Conservation (phyloP, 2,113 vertebrate genomes). For the Amblyornis subalaris region DNA sequence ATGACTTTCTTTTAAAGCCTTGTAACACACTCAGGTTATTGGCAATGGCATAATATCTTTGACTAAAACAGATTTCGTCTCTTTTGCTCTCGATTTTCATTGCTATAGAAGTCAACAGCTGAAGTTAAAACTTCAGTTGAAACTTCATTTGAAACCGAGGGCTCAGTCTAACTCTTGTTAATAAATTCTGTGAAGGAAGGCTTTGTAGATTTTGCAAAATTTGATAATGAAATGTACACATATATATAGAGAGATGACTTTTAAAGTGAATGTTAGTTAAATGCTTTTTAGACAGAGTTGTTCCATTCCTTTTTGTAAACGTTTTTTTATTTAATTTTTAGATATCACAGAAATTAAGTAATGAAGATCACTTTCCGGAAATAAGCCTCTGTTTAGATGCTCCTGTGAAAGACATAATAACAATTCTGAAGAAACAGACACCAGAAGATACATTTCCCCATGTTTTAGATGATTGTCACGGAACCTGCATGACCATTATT, state of each 20-base stretch:
- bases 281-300: background rate
- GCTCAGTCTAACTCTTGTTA: background rate
- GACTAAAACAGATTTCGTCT: background rate
- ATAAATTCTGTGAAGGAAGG: background rate
- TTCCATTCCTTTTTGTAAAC: background rate
- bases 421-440: background rate
- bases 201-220: background rate
- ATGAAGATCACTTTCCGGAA: conserved; percentile 29
- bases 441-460: background rate
- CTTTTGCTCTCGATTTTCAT: background rate
- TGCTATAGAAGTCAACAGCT: background rate
- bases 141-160: background rate
- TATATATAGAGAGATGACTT: background rate
- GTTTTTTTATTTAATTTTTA: background rate
- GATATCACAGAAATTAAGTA: conserved; percentile 8
- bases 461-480: background rate
- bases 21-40: background rate
- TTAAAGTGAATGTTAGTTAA: background rate
- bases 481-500: background rate
- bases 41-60: background rate
- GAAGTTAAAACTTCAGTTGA: background rate
- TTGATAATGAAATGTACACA: background rate
- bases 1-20: background rate
- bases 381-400: background rate
- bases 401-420: background rate